These are phyloP conservation scores for Theretra japonica DNA, from an alignment of 2,888 invertebrate species.

Conservation along the genomic window DNA sequence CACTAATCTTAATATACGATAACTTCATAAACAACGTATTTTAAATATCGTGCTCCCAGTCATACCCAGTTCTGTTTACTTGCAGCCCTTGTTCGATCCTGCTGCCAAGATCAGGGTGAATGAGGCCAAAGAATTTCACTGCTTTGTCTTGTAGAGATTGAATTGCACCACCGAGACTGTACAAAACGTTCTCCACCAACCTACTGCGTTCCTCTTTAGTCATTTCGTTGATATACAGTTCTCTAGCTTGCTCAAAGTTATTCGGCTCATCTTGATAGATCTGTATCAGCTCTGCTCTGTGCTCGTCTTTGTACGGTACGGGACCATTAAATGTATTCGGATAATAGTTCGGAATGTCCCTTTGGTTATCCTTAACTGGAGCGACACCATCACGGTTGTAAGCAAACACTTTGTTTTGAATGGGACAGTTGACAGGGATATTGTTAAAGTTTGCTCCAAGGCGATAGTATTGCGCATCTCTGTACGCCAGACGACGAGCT, in stretches of 20 bases:
- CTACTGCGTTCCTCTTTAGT: constrained; percentile 89
- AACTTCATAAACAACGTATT: background rate
- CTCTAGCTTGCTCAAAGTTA: constrained; percentile 92
- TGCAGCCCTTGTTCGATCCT: constrained; percentile 56
- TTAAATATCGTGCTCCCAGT: constrained; percentile 42
- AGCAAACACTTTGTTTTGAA: constrained; percentile 85
- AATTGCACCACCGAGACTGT: constrained; percentile 90
- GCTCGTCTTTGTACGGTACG: constrained; percentile 85
- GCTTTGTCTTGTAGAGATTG: constrained; percentile 81
- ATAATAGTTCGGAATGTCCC: constrained; percentile 95
- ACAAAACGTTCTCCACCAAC: constrained; percentile 91
- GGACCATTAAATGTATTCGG: constrained; percentile 97
- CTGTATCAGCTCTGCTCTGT: constrained; percentile 80
- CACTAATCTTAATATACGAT: no score
- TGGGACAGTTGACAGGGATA: constrained; percentile 97
- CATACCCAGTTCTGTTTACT: constrained; percentile 52
- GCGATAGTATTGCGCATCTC: constrained; percentile 93
- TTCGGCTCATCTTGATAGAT: constrained; percentile 89
- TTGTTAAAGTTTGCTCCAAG: constrained; percentile 95
- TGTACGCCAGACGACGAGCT: constrained; percentile 92
- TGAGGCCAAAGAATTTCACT: constrained; percentile 91
- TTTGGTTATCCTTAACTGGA: constrained; percentile 90
- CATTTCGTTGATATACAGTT: constrained; percentile 91
- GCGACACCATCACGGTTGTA: constrained; percentile 95
- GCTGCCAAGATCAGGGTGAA: constrained; percentile 91